Evolutionary conservation across 2,888 invertebrate species (phyloP), one percentile per base, ranked within the genome.

Genomic region (Troglohyphantes excavatus): DNA sequence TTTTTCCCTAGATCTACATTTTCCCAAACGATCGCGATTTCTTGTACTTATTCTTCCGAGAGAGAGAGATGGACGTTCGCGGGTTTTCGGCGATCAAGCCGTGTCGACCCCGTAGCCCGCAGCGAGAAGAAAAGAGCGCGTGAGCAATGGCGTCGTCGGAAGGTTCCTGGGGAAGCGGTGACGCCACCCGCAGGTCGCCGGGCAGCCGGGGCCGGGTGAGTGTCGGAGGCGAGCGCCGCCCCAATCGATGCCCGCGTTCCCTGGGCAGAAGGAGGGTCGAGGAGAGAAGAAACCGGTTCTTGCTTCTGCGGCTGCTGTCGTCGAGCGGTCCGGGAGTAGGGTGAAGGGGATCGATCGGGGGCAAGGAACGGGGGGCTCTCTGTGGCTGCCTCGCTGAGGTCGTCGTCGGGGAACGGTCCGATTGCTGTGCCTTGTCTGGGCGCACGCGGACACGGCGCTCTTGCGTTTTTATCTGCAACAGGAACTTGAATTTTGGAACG

Each of bases 181-280:
- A 61, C 79, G 79, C 72, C 63, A 33, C 87, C 90, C 75, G 90
- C 65, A 83, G 82, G 75, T 87, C 78, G 90, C 81, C 86, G 81
- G 79, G 75, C 72, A 73, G 67, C 79, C 65, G 73, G 73, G 43
- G 73, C 26, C 90, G 84, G 83, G 79, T 63, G 59, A 43, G 33
- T 81, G 75, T 65, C 82, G 75, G 46, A 65, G 82, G 46, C 67
- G 67, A 23, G 79, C 79, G 79, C 86, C 86, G 86, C 86, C 86
- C 86, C 78, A 86, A 79, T 79, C 86, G 79, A 86, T 86, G 85
- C 59, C 43, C 43, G 59, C 61, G 65, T 63, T 59, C 67, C 33
- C 65, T 29, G 63, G 21, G n/a, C n/a, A n/a, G n/a, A n/a, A n/a
- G 9, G 39, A 39, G 7, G 39, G 39, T 7, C 39, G 9, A 7